Evolutionary conservation across 2,888 invertebrate genomes (phyloP).

Genomic region (Erynnis tages): DNA sequence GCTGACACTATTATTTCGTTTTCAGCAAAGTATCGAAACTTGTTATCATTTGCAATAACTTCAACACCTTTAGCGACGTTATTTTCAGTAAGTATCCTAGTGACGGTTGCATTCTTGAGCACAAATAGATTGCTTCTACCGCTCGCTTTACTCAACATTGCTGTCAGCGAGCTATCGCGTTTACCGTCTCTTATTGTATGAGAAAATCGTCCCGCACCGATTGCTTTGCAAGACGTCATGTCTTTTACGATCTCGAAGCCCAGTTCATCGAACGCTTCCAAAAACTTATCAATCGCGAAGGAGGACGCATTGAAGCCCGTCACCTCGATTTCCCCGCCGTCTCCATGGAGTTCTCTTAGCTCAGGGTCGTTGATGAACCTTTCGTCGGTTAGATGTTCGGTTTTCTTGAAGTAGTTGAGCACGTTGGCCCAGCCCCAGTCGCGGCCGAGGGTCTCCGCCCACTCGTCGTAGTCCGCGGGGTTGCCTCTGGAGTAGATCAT

Average conservation of each 20-base stretch:
- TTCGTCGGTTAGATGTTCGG: slow-evolving; percentile 60
- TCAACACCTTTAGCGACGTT: slow-evolving; percentile 49
- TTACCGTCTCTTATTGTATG: slow-evolving; percentile 58
- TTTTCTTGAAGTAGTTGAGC: slow-evolving; percentile 60
- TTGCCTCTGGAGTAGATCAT: slow-evolving; percentile 68
- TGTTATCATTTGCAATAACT: slow-evolving; percentile 39
- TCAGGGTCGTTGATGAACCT: slow-evolving; percentile 49
- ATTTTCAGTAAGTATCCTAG: slow-evolving; percentile 52
- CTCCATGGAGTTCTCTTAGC: slow-evolving; percentile 53
- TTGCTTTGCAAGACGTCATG: slow-evolving; percentile 58
- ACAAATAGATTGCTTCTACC: slow-evolving; percentile 47
- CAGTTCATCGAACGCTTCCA: slow-evolving; percentile 56
- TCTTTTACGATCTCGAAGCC: slow-evolving; percentile 57
- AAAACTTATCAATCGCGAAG: slow-evolving; percentile 41
- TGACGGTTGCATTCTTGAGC: slow-evolving; percentile 50
- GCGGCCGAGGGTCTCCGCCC: slow-evolving; percentile 50
- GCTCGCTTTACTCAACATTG: slow-evolving; percentile 48
- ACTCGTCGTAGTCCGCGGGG: slow-evolving; percentile 62
- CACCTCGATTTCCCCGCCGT: slow-evolving; percentile 60
- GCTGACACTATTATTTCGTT: slow-evolving; percentile 62
- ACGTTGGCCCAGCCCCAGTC: slow-evolving; percentile 61
- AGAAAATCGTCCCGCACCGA: slow-evolving; percentile 64
- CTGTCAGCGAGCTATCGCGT: slow-evolving; percentile 56
- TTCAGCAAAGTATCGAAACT: slow-evolving; percentile 44
- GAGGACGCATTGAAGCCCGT: slow-evolving; percentile 44